Conservation (phyloP, 2,797 vertebrate species). For the Clamator glandarius region DNA sequence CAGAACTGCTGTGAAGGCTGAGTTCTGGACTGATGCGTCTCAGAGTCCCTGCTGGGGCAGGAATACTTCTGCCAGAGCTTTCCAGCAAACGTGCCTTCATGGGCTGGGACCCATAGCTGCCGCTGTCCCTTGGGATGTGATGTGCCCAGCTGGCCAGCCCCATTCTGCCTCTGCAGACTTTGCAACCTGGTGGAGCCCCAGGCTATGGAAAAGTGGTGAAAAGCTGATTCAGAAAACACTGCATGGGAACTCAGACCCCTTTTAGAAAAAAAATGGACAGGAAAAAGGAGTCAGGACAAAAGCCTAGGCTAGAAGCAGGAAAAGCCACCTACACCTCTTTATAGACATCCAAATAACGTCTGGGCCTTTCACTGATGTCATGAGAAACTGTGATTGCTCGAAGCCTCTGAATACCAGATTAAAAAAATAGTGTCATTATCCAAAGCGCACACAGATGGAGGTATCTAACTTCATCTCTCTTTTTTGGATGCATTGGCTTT, state of each 20-base stretch:
- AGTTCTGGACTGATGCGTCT: neutral
- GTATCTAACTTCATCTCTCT: neutral
- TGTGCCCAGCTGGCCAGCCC: neutral
- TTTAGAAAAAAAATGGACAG: neutral
- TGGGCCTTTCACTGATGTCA: neutral
- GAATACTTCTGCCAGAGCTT: neutral
- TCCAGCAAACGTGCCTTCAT: neutral
- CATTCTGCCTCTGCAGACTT: neutral
- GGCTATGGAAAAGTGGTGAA: neutral
- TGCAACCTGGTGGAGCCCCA: neutral
- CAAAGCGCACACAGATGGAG: neutral
- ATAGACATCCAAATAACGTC: neutral
- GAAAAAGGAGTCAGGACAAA: neutral
- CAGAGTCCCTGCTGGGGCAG: neutral
- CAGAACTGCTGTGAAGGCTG: neutral
- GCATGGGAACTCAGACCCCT: neutral
- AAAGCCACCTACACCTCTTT: neutral
- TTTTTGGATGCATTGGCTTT: neutral
- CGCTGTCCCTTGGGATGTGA: neutral
- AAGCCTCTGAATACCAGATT: neutral
- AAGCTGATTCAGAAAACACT: conserved; percentile 4
- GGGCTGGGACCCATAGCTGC: neutral
- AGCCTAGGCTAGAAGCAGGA: neutral
- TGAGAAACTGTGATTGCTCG: neutral
- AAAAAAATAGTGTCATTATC: neutral